A percentile compares a stretch with the other conserved stretches of the same genome.
phyloP scores from a whole-genome alignment of 2,113 vertebrate species.

The Hippolais icterina region DNA sequence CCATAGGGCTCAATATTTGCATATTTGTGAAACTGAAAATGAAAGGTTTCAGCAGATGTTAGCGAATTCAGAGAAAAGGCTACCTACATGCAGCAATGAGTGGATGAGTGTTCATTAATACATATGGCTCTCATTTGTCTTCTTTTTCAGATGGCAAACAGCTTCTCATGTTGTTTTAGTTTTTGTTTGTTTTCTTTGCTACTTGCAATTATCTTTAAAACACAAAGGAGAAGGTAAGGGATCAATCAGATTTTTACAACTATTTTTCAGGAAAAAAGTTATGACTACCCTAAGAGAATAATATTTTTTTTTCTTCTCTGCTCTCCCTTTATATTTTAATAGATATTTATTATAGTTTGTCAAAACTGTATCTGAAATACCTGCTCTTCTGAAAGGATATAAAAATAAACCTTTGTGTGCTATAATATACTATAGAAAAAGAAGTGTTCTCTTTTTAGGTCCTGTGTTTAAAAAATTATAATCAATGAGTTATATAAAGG shows the following conservation, averaged over 20 bases:
- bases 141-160: neutral
- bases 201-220: neutral
- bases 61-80: neutral
- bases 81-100: neutral
- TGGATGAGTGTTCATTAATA: neutral
- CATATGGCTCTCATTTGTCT: neutral
- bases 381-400: neutral
- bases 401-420: neutral
- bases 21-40: neutral
- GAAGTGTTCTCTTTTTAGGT: neutral
- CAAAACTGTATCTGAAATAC: neutral
- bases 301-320: neutral
- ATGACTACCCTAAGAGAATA: neutral
- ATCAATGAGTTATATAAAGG: neutral
- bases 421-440: neutral
- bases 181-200: neutral
- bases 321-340: neutral
- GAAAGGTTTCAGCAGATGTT: neutral
- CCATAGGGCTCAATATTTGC: neutral
- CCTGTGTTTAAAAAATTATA: neutral
- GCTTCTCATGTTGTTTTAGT: neutral
- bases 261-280: neutral
- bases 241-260: neutral
- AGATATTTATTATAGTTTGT: constrained; percentile 17
- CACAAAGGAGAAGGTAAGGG: neutral